Evolutionary conservation across 2,888 invertebrate genomes (phyloP).

Genomic region (Flexamia atlantica): DNA sequence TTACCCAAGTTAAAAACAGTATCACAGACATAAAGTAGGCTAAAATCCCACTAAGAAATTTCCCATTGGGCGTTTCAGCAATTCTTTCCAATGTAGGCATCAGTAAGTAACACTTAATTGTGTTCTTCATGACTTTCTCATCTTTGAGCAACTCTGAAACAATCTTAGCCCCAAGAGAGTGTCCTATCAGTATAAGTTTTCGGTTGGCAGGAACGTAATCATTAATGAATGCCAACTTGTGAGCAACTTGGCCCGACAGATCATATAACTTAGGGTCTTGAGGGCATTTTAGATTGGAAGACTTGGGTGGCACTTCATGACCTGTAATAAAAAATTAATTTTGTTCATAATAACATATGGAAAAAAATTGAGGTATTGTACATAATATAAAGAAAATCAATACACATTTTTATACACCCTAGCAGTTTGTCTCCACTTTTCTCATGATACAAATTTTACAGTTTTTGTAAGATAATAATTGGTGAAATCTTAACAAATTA

Average conservation of each 20-base stretch:
- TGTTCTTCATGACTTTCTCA: constrained; percentile 75
- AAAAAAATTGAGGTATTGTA: no score
- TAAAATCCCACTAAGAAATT: constrained; percentile 78
- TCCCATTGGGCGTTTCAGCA: constrained; percentile 86
- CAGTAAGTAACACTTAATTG: constrained; percentile 79
- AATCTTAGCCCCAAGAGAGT: constrained; percentile 95
- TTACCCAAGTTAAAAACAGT: constrained; percentile 68
- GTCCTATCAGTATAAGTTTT: constrained; percentile 90
- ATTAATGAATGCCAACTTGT: constrained; percentile 87
- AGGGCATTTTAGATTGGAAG: constrained; percentile 73
- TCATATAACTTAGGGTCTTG: constrained; percentile 78
- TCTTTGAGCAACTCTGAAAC: constrained; percentile 84
- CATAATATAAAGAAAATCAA: no score
- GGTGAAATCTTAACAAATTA: no score
- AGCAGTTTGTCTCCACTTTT: no score
- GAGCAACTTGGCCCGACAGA: constrained; percentile 87
- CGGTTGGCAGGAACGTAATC: constrained; percentile 84
- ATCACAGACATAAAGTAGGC: constrained; percentile 65
- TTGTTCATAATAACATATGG: no score
- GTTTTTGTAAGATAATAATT: no score
- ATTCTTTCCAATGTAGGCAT: constrained; percentile 94
- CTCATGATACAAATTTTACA: no score
- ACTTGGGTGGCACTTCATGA: constrained; percentile 73
- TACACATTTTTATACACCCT: no score
- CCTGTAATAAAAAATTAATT: constrained; percentile 48